phyloP scores from a whole-genome alignment of 2,113 vertebrate genomes.

The Gnathonemus longibarbis region DNA sequence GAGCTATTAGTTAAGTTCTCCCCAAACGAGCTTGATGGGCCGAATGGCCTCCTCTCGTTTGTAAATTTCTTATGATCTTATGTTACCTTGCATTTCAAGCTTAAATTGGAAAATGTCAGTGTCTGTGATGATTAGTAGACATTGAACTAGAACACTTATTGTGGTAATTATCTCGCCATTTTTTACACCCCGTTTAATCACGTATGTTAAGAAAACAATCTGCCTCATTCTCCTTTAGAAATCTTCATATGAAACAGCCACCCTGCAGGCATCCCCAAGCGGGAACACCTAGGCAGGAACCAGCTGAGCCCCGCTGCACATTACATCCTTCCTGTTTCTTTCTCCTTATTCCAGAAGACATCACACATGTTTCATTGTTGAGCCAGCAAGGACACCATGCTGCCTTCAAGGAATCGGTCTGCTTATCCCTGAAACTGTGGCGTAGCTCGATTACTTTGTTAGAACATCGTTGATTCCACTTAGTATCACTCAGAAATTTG shows the following conservation, averaged over 20 bases:
- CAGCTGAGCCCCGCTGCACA: neutral
- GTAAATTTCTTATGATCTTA: too few relatives aligned
- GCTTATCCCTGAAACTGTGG: neutral
- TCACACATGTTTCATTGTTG: neutral
- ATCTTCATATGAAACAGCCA: neutral
- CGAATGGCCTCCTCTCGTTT: too few relatives aligned
- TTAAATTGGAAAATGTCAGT: neutral
- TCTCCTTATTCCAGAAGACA: neutral
- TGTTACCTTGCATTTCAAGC: neutral
- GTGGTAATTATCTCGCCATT: neutral
- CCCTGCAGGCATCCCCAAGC: neutral
- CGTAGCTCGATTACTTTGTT: neutral
- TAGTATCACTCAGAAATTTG: neutral
- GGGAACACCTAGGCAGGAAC: neutral
- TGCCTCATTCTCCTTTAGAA: neutral
- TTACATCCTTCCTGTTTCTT: neutral
- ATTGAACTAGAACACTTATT: neutral
- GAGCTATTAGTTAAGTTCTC: too few relatives aligned
- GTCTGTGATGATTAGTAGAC: neutral
- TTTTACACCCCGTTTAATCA: neutral
- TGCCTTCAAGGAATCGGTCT: neutral
- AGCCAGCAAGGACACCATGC: neutral
- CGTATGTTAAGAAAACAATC: neutral
- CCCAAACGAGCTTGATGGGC: too few relatives aligned
- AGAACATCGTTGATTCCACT: neutral